Base-by-base conservation (phyloP, 2,797 vertebrate species). In the Gymnodraco acuticeps region DNA sequence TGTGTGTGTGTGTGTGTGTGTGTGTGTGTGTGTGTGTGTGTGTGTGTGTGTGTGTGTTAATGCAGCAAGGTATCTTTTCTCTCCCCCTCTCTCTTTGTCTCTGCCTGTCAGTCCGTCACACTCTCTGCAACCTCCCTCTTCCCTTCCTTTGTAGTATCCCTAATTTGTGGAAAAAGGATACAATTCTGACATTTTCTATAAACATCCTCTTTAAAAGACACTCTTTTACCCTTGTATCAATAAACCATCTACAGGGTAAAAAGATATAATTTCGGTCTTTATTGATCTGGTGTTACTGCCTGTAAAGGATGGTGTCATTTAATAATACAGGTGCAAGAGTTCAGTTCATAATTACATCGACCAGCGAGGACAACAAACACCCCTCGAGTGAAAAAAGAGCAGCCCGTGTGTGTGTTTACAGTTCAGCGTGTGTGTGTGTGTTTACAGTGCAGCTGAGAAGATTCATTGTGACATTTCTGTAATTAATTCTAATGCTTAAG, bases 21-120 rank as follows among this genome's bases (percentile, higher is more conserved):
- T 23, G 23, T 23, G 23, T 23, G 23, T 23, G 20, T 23, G 20
- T 23, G 20, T 23, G 20, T 23, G 20, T 23, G 20, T 23, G 20
- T 23, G 23, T 23, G 23, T 23, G 23, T 23, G 23, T 79, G 80
- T 74, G 81, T 84, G 77, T 68, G 77, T 89, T 89, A 89, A 88
- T 89, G 73, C 81, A 73, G 78, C 66, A 56, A 81, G 46, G 72
- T 72, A 64, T 81, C 62, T 73, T 64, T 55, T 62, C 48, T 53
- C 63, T 42, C 64, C 10, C 46, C 55, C 43, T 19, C 61, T 31
- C 50, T n/a, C 69, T 46, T 47, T 17, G 42, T 47, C 70, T 13
- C 27, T 10, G 14, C 13, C 41, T 63, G 52, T 69, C 58, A 8
- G 6, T 67, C 64, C 59, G 68, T 20, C 27, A 53, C 80, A 38